phyloP scores from a whole-genome alignment of 1,140 invertebrate species.

The Pseudachorutes palmiensis region DNA sequence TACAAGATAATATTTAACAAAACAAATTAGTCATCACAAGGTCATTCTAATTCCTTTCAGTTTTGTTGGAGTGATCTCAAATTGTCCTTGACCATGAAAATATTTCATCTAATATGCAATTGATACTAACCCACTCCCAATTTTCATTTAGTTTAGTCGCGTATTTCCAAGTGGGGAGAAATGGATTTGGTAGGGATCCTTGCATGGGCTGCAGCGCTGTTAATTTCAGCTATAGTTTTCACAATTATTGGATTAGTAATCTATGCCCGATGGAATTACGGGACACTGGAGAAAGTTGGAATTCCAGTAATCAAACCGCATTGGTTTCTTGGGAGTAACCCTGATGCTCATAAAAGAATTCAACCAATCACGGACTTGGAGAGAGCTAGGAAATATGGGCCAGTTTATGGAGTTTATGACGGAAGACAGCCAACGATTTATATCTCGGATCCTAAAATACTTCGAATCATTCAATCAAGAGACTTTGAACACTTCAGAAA shows the following conservation, averaged over 20 bases:
- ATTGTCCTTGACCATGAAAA: too few species aligned
- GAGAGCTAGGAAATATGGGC: constrained; percentile 14
- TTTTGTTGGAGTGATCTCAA: too few species aligned
- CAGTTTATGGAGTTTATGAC: constrained; percentile 18
- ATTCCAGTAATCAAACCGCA: constrained; percentile 25
- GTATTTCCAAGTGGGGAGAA: too few species aligned
- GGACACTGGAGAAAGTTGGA: constrained; percentile 21
- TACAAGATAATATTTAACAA: too few species aligned
- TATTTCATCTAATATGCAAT: too few species aligned
- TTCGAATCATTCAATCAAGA: neutral
- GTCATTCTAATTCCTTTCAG: too few species aligned
- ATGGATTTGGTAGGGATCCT: too few species aligned
- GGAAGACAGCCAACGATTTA: neutral
- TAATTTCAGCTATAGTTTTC: neutral
- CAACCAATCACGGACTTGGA: constrained; percentile 14
- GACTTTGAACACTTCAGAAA: neutral
- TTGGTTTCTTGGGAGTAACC: constrained; percentile 18
- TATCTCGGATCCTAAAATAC: neutral
- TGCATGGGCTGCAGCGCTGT: neutral
- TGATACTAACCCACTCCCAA: too few species aligned
- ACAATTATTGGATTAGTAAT: constrained; percentile 9
- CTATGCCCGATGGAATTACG: constrained; percentile 24
- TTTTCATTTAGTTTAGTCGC: too few species aligned
- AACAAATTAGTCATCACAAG: too few species aligned
- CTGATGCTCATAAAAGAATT: constrained; percentile 5